Evolutionary conservation across 2,797 vertebrate genomes (phyloP).

Genomic region (Notamacropus eugenii): DNA sequence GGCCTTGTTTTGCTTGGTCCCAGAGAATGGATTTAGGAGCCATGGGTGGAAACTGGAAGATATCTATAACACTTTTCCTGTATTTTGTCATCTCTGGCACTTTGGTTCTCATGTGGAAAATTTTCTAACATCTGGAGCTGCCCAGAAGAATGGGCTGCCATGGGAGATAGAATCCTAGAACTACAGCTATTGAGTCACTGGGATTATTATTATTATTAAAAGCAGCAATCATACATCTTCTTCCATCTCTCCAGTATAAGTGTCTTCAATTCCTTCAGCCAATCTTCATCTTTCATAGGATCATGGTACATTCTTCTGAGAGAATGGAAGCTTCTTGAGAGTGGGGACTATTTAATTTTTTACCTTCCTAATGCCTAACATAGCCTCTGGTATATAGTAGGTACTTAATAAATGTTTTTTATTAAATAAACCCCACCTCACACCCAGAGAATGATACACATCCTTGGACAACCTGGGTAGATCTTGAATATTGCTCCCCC

Average conservation of each 20-base stretch:
- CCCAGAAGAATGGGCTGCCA: background rate
- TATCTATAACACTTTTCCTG: background rate
- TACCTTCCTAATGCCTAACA: too few species aligned
- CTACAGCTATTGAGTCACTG: background rate
- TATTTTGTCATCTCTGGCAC: background rate
- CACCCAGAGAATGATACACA: background rate
- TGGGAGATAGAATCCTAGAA: background rate
- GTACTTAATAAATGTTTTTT: too few species aligned
- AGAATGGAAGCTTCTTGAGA: too few species aligned
- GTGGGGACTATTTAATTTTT: too few species aligned
- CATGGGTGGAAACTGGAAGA: background rate
- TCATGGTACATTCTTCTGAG: too few species aligned
- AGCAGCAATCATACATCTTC: too few species aligned
- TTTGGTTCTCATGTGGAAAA: background rate
- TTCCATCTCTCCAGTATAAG: too few species aligned
- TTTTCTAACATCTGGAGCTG: background rate
- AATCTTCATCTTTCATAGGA: too few species aligned
- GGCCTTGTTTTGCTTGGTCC: background rate
- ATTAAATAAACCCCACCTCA: background rate
- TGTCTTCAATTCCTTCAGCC: too few species aligned
- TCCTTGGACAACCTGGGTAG: background rate
- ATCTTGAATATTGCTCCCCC: background rate
- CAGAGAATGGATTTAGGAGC: background rate
- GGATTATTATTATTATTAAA: too few species aligned
- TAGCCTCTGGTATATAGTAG: too few species aligned